Conservation (phyloP, 2,113 vertebrate genomes). For the Colinus virginianus region DNA sequence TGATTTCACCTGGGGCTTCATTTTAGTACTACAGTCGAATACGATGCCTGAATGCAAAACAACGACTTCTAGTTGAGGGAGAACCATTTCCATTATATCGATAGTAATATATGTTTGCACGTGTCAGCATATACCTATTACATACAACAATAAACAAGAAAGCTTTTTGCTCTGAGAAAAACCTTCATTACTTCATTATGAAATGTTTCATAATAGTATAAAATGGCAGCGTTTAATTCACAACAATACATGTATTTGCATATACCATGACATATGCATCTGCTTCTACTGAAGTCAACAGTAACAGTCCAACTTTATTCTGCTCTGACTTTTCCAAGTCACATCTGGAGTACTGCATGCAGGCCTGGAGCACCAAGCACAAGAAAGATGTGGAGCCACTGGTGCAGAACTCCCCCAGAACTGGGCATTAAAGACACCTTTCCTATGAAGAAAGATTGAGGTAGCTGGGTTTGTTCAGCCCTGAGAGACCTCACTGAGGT, state of each 20-base stretch:
- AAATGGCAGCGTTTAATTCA: background rate
- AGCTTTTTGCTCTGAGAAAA: background rate
- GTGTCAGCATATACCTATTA: background rate
- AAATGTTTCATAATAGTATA: background rate
- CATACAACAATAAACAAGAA: background rate
- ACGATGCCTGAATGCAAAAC: constrained; percentile 25
- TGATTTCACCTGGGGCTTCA: constrained; percentile 11
- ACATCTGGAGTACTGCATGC: background rate
- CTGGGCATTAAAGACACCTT: too few relatives aligned
- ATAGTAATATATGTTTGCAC: background rate
- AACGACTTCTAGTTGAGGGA: background rate
- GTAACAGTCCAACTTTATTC: background rate
- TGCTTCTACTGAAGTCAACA: background rate
- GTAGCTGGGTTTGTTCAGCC: background rate
- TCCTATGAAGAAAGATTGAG: background rate
- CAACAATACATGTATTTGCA: background rate
- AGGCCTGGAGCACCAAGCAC: background rate
- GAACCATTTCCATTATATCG: background rate
- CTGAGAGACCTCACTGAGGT: background rate
- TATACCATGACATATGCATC: background rate
- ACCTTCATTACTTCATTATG: background rate
- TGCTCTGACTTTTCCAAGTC: background rate
- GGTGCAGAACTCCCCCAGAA: too few relatives aligned
- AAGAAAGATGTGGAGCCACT: background rate
- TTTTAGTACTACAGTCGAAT: constrained; percentile 31